Evolutionary conservation across 2,113 vertebrate species (phyloP).

Genomic region (Osmerus eperlanus): DNA sequence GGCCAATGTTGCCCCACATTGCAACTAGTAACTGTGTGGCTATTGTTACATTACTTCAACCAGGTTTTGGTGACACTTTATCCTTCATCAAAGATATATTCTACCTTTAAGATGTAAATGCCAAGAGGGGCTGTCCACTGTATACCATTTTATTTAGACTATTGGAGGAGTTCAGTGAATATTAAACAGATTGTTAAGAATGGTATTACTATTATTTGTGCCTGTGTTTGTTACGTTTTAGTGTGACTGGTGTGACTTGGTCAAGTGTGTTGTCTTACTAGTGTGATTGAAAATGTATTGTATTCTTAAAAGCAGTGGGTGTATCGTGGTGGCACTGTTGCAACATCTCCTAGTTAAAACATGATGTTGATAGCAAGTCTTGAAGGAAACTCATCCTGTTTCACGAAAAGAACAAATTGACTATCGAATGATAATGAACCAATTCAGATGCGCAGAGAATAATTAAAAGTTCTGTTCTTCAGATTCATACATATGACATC

Average conservation of each 20-base stretch:
- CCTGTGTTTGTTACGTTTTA: not conserved
- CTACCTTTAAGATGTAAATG: slow-evolving; percentile 6
- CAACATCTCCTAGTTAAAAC: too few species aligned
- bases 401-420: too few species aligned
- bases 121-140: slow-evolving; percentile 8
- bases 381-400: too few species aligned
- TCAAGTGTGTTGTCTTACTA: not conserved
- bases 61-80: not conserved
- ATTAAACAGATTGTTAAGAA: slow-evolving; percentile 44
- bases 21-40: too few species aligned
- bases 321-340: slow-evolving; percentile 1
- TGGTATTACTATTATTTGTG: not conserved
- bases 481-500: too few species aligned
- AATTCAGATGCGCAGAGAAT: too few species aligned
- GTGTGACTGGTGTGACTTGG: not conserved
- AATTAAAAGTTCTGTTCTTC: too few species aligned
- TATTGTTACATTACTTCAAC: not conserved
- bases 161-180: slow-evolving; percentile 26
- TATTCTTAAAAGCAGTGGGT: not conserved
- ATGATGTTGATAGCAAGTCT: too few species aligned
- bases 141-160: slow-evolving; percentile 15
- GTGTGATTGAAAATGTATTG: not conserved
- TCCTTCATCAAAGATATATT: not conserved
- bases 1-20: too few species aligned
- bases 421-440: too few species aligned